phyloP scores from a whole-genome alignment of 2,113 vertebrate species.

The Apistogramma diplotaenia region DNA sequence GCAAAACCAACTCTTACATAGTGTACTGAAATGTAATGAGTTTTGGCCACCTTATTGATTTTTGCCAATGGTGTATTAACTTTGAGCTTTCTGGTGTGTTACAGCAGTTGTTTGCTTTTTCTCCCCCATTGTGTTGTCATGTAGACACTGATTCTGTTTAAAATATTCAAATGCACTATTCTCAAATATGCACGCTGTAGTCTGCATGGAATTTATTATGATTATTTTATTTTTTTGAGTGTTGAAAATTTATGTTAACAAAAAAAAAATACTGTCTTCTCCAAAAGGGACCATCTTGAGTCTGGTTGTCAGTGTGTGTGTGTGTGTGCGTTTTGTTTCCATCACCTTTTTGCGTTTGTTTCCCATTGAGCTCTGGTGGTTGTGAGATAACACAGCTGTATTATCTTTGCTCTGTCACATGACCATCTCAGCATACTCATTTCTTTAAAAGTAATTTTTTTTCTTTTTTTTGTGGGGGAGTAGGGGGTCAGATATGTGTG shows the following conservation, averaged over 20 bases:
- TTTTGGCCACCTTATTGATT: conserved; percentile 6
- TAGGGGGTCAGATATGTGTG: conserved; percentile 1
- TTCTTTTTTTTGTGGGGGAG: conserved; percentile 27
- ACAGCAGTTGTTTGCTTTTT: conserved; percentile 14
- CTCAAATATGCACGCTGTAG: conserved; percentile 38
- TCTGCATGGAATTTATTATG: conserved; percentile 57
- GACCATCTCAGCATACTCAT: neutral
- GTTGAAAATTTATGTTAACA: conserved; percentile 33
- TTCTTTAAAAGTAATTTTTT: conserved; percentile 7
- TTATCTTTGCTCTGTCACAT: conserved; percentile 16
- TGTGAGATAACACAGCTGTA: conserved; percentile 40
- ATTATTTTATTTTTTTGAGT: conserved; percentile 17
- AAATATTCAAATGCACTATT: conserved; percentile 58
- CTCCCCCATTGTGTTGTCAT: conserved; percentile 8
- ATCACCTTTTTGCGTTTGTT: conserved; percentile 14
- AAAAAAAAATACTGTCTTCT: conserved; percentile 24
- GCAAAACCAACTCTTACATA: neutral
- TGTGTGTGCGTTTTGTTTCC: conserved; percentile 18
- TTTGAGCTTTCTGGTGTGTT: conserved; percentile 27
- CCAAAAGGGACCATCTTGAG: conserved; percentile 57
- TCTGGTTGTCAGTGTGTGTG: conserved; percentile 39
- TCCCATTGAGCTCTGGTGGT: conserved; percentile 13
- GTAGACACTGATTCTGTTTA: conserved; percentile 49
- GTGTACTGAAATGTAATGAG: neutral
- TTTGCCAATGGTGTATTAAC: conserved; percentile 29